Conservation (phyloP, 2,113 vertebrate genomes). For the Chaetura pelagica region DNA sequence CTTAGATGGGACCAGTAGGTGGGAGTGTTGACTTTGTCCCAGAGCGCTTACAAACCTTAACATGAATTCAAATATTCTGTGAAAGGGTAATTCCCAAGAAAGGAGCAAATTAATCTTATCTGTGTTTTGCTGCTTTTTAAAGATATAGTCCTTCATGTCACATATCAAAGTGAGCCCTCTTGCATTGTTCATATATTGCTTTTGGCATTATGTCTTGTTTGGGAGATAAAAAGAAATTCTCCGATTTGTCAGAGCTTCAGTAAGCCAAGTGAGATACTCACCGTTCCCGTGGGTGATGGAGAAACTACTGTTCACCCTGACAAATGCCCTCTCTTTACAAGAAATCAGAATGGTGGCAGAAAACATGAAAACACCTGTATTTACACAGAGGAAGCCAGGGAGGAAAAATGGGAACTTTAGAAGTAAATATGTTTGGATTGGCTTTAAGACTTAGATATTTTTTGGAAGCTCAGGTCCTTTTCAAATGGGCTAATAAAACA, state of each 20-base stretch:
- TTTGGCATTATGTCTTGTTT: slow-evolving; percentile 21
- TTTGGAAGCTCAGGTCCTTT: not conserved
- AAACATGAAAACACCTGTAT: not conserved
- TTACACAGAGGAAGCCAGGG: not conserved
- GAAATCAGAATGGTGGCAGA: not conserved
- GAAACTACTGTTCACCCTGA: not conserved
- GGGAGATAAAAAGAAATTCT: not conserved
- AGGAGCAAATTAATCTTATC: slow-evolving; percentile 40
- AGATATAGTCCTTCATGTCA: slow-evolving; percentile 22
- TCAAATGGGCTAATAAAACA: not conserved
- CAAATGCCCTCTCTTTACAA: not conserved
- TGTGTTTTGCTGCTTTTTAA: slow-evolving; percentile 36
- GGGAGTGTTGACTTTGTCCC: slow-evolving; percentile 65
- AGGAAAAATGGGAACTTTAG: not conserved
- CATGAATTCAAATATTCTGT: not conserved
- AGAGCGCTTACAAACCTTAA: not conserved
- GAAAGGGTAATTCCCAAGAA: slow-evolving; percentile 38
- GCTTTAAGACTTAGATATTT: not conserved
- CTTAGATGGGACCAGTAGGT: slow-evolving; percentile 60
- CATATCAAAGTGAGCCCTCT: not conserved
- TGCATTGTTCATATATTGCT: slow-evolving; percentile 28
- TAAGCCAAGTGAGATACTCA: not conserved
- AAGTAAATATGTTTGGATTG: not conserved
- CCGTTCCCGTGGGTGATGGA: not conserved
- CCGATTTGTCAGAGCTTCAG: not conserved